Base-by-base conservation (phyloP, 2,888 invertebrate species). In the Hoplodrina blanda region DNA sequence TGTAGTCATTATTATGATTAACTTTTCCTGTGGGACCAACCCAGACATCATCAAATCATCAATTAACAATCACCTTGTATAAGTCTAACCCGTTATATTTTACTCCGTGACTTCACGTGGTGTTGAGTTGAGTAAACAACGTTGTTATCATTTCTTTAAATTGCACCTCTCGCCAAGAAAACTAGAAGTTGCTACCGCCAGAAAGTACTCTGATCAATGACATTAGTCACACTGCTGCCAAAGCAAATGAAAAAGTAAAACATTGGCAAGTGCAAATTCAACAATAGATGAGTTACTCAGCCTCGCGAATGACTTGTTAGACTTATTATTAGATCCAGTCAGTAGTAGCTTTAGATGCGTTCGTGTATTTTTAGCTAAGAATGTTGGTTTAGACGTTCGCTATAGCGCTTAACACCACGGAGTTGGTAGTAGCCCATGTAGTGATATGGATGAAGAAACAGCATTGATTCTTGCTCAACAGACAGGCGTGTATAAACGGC, bases 201-300 rank as follows among this genome's bases (percentile, higher is more conserved):
- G 81, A 78, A 80, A 80, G 77, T 72, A 64, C 67, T 67, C 66
- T 80, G 78, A 73, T 76, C 69, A 84, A 85, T 83, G 81, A 78
- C 64, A 75, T 78, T 85, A 85, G 85, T 84, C 85, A 84, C 54
- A 60, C 50, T 62, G 56, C 46, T 73, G 74, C 73, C 61, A 76
- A 80, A 63, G 69, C 72, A 85, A 84, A 80, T 82, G 78, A 74
- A 80, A 85, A 70, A 70, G 61, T 70, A 75, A 82, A 80, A 70
- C 82, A 84, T 81, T 81, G 74, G 82, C 85, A 85, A 85, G 82
- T 84, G 82, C 82, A 84, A 84, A 84, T 82, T 83, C 78, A 85
- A 84, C 84, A 84, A 84, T 84, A 84, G 85, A 84, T 80, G 80
- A 82, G 84, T 85, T 83, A 84, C 85, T 85, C 85, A 85, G 80